Evolutionary conservation across 2,888 invertebrate species (phyloP).

Genomic region (Polydrusus pterygomalis): DNA sequence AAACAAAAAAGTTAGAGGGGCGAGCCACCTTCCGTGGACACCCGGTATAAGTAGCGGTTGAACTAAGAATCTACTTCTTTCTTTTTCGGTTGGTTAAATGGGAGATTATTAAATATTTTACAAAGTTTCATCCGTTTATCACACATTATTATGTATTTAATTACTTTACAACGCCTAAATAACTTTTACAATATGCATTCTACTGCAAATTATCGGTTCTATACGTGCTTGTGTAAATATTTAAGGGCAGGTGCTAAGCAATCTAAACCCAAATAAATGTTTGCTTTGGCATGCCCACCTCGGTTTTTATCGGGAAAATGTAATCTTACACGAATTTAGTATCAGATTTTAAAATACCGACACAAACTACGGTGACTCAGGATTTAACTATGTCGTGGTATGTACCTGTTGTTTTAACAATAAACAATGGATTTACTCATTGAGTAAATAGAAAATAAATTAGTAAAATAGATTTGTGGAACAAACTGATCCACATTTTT

Average conservation of each 20-base stretch:
- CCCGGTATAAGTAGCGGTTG: no score
- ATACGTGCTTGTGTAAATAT: constrained; percentile 5
- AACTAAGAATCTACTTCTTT: no score
- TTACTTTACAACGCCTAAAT: not conserved
- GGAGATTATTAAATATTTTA: no score
- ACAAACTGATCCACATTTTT: not conserved
- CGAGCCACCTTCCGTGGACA: no score
- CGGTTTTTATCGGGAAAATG: constrained; percentile 6
- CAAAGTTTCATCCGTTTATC: no score
- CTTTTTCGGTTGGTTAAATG: no score
- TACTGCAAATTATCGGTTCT: not conserved
- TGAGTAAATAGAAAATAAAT: not conserved
- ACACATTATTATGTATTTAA: not conserved
- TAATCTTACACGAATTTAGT: constrained; percentile 6
- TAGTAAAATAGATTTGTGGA: constrained; percentile 2
- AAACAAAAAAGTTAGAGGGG: no score
- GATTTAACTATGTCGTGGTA: constrained; percentile 1
- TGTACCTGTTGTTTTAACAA: constrained; percentile 1
- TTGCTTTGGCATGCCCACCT: not conserved
- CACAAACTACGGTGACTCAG: constrained; percentile 4
- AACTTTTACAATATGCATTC: not conserved
- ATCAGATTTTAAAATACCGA: not conserved
- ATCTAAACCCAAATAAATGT: not conserved
- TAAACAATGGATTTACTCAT: constrained; percentile 17
- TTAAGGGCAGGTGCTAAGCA: constrained; percentile 1